Conservation (phyloP, 92 coral and sea anemone species). For the Bergia puertoricense region DNA sequence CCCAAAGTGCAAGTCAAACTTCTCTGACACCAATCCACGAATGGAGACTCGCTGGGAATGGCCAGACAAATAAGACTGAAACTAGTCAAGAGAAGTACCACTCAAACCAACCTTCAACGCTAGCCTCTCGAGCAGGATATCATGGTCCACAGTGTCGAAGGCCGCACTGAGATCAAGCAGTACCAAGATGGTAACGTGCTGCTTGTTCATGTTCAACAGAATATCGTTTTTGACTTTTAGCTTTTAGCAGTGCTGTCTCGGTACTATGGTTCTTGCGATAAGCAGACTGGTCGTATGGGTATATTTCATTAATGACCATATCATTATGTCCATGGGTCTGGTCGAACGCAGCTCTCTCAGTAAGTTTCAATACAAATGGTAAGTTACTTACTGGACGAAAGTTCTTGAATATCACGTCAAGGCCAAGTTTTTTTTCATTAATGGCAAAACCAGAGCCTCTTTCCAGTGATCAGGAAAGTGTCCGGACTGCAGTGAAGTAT, state of each 20-base stretch:
- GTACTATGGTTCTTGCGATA: no score
- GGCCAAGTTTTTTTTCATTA: neutral
- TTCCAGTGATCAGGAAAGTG: neutral
- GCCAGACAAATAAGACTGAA: neutral
- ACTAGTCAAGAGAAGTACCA: conserved; percentile 3
- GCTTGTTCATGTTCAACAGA: no score
- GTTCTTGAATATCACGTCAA: neutral
- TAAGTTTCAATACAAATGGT: conserved; percentile 16
- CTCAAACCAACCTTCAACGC: no score
- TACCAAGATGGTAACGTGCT: no score
- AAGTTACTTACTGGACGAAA: conserved; percentile 38
- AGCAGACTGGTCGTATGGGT: neutral
- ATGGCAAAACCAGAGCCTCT: conserved; percentile 1
- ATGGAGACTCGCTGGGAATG: conserved; percentile 1
- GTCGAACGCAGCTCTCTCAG: conserved; percentile 3
- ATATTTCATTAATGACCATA: neutral
- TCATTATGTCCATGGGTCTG: neutral
- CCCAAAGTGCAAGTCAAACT: neutral
- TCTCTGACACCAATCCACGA: conserved; percentile 1
- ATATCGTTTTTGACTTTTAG: no score
- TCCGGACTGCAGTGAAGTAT: neutral
- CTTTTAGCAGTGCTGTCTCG: no score
- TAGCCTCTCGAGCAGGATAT: no score
- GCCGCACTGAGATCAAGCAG: no score
- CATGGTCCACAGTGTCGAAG: no score